phyloP scores from a whole-genome alignment of 1,140 invertebrate species.

The Procambarus clarkii region DNA sequence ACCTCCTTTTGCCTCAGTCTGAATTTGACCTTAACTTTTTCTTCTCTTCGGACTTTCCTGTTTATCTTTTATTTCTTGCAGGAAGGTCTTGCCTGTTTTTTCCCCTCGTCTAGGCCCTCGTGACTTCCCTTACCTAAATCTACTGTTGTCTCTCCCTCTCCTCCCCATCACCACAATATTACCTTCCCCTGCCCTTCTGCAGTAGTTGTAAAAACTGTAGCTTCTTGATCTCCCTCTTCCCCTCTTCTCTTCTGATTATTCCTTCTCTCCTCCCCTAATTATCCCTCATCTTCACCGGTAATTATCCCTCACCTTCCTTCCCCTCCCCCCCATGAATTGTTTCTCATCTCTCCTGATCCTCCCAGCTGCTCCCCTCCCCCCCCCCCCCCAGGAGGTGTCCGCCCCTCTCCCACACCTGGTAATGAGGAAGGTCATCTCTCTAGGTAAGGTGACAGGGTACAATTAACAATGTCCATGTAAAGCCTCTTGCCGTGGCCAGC shows the following conservation, averaged over 20 bases:
- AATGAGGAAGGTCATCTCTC: slow-evolving; percentile 38
- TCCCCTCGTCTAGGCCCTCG: too few relatives aligned
- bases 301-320: not conserved
- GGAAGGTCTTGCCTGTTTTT: too few relatives aligned
- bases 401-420: slow-evolving; percentile 2
- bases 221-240: not conserved
- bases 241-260: not conserved
- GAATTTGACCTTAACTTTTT: too few relatives aligned
- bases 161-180: too few relatives aligned
- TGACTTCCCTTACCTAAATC: too few relatives aligned
- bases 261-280: too few relatives aligned
- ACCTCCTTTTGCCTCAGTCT: too few relatives aligned
- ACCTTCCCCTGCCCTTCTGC: too few relatives aligned
- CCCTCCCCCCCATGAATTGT: not conserved
- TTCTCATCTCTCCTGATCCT: not conserved
- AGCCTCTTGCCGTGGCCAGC: slow-evolving; percentile 8
- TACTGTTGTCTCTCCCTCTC: too few relatives aligned
- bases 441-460: slow-evolving; percentile 37
- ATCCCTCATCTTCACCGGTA: too few relatives aligned
- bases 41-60: too few relatives aligned
- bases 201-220: not conserved
- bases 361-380: not conserved
- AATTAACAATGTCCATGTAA: slow-evolving; percentile 52
- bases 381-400: not conserved
- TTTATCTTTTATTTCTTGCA: too few relatives aligned